Conservation (phyloP, 2,113 vertebrate genomes). For the Halichoerus grypus region DNA sequence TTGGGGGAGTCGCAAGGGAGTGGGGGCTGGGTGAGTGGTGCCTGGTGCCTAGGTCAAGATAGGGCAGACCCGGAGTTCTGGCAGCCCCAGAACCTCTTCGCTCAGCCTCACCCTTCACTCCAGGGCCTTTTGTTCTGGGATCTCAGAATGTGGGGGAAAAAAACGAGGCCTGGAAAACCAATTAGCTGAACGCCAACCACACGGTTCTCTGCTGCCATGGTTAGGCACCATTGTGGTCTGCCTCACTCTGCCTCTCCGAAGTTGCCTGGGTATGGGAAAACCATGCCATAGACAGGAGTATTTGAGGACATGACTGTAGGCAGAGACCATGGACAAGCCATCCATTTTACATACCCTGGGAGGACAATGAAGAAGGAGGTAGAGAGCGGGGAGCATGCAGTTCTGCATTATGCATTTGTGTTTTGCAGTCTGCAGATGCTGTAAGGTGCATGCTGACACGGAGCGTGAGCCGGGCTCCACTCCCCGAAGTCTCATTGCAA, state of each 20-base stretch:
- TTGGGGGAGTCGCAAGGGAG: slow-evolving; percentile 30
- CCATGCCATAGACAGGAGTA: background rate
- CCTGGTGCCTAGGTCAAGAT: slow-evolving; percentile 49
- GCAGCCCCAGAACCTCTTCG: background rate
- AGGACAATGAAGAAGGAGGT: slow-evolving; percentile 39
- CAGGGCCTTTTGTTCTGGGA: background rate
- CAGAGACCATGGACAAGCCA: background rate
- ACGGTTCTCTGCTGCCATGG: background rate
- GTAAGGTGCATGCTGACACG: background rate
- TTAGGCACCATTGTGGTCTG: background rate
- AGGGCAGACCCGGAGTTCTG: background rate
- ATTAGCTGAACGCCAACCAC: background rate
- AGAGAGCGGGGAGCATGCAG: background rate
- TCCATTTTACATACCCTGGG: slow-evolving; percentile 16
- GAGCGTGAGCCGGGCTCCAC: background rate
- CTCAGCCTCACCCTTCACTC: background rate
- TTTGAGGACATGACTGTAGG: background rate
- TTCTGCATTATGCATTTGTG: slow-evolving; percentile 36
- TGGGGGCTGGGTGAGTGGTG: slow-evolving; percentile 2
- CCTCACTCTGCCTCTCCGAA: background rate
- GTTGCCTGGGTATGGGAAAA: background rate
- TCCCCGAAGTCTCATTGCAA: slow-evolving; percentile 65
- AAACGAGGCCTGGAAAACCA: background rate
- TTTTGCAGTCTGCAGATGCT: slow-evolving; percentile 62
- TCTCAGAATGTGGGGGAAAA: background rate